phyloP scores from a whole-genome alignment of 2,113 vertebrate species.

The pig (Sus scrofa) region DNA sequence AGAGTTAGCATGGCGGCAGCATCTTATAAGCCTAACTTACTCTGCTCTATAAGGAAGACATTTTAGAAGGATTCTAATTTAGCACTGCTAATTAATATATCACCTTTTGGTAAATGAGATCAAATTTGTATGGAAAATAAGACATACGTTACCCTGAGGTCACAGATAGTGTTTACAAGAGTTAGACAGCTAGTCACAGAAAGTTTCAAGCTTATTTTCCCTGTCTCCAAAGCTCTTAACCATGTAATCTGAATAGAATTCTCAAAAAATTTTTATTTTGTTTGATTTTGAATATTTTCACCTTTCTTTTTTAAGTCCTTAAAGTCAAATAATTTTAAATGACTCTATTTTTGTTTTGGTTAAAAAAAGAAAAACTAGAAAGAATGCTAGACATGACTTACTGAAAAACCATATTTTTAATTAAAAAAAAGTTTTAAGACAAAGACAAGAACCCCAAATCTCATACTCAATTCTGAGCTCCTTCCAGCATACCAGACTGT shows the following conservation, averaged over 20 bases:
- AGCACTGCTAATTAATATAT: slow-evolving; percentile 6
- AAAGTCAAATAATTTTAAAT: slow-evolving; percentile 54
- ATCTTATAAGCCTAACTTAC: neutral
- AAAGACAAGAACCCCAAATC: neutral
- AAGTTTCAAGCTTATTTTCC: neutral
- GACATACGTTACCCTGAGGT: neutral
- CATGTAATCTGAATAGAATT: neutral
- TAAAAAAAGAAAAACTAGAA: slow-evolving; percentile 22
- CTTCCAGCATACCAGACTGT: neutral
- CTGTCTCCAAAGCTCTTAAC: neutral
- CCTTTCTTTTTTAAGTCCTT: slow-evolving; percentile 62
- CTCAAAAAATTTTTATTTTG: slow-evolving; percentile 9
- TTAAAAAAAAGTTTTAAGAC: neutral
- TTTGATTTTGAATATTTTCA: slow-evolving; percentile 28
- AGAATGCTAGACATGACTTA: neutral
- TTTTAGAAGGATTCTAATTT: slow-evolving; percentile 25
- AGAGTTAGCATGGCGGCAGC: neutral
- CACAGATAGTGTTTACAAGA: neutral
- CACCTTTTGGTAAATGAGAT: neutral
- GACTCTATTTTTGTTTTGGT: slow-evolving; percentile 10
- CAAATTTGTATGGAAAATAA: neutral
- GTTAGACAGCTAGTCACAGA: neutral
- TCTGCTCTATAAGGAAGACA: neutral
- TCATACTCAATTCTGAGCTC: neutral
- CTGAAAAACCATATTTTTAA: slow-evolving; percentile 16